Evolutionary conservation across 2,888 invertebrate genomes (phyloP).

Genomic region (Formica aserva): DNA sequence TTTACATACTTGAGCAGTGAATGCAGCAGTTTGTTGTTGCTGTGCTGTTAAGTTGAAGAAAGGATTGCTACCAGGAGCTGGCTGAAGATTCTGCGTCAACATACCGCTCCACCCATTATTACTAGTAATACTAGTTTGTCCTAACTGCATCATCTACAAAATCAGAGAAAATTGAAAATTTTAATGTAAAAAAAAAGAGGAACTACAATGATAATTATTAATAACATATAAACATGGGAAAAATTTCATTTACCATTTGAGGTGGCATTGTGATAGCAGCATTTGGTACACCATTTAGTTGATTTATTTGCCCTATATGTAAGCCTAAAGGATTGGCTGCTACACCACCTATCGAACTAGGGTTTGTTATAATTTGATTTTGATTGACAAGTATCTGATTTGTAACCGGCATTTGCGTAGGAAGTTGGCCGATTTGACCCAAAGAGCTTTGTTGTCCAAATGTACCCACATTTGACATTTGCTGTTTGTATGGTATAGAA

Average conservation of each 20-base stretch:
- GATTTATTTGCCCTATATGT: slow-evolving; percentile 78
- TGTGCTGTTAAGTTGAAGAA: slow-evolving; percentile 83
- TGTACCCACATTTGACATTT: slow-evolving; percentile 71
- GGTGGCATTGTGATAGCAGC: slow-evolving; percentile 78
- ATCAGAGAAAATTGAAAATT: slow-evolving; percentile 40
- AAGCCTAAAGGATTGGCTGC: slow-evolving; percentile 75
- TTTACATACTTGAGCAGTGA: slow-evolving; percentile 77
- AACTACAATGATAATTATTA: neutral
- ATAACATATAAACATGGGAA: neutral
- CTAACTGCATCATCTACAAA: slow-evolving; percentile 81
- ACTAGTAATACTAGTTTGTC: slow-evolving; percentile 76
- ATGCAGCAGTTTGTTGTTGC: slow-evolving; percentile 72
- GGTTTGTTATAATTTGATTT: slow-evolving; percentile 79
- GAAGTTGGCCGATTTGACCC: slow-evolving; percentile 77
- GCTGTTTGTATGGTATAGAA: slow-evolving; percentile 77
- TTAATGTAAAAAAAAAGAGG: neutral
- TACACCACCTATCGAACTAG: slow-evolving; percentile 74
- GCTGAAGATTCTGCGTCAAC: slow-evolving; percentile 83
- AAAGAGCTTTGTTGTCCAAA: slow-evolving; percentile 78
- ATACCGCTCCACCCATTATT: slow-evolving; percentile 84
- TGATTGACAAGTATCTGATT: slow-evolving; percentile 78
- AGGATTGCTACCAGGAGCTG: slow-evolving; percentile 84
- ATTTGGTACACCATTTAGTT: slow-evolving; percentile 79
- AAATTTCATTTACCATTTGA: slow-evolving; percentile 79
- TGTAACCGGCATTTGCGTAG: slow-evolving; percentile 79